These are phyloP conservation scores for Aphelenchoides besseyi DNA, from an alignment of 1,140 invertebrate genomes.

Conservation along the genomic window DNA sequence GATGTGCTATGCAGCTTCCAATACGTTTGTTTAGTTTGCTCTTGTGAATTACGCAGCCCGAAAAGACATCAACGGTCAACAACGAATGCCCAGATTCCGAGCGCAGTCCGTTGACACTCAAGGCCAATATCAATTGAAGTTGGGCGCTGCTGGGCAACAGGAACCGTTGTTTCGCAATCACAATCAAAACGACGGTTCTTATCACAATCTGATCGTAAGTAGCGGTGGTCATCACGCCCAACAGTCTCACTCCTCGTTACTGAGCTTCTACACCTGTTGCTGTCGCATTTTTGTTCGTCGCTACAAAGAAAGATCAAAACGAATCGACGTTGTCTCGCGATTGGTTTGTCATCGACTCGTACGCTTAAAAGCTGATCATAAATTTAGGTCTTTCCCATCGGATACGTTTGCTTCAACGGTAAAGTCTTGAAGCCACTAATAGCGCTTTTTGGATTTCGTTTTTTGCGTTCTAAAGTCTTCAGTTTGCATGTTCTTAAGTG, in stretches of 20 bases:
- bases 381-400: conserved; percentile 60
- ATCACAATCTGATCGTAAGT: conserved; percentile 19
- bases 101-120: conserved; percentile 12
- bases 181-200: conserved; percentile 28
- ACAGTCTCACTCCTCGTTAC: neutral
- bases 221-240: neutral
- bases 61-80: conserved; percentile 69
- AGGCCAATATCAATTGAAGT: conserved; percentile 13
- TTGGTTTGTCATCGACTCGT: conserved; percentile 29
- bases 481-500: neutral
- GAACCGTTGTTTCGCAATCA: conserved; percentile 7
- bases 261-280: conserved; percentile 43
- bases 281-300: conserved; percentile 54
- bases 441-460: conserved; percentile 1
- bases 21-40: conserved; percentile 70
- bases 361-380: neutral
- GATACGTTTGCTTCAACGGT: conserved; percentile 62
- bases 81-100: conserved; percentile 33
- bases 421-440: conserved; percentile 7
- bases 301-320: conserved; percentile 57
- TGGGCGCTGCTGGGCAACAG: neutral
- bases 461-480: conserved; percentile 10
- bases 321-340: conserved; percentile 57
- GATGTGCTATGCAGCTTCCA: too few relatives aligned
- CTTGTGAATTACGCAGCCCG: conserved; percentile 91